These are phyloP conservation scores for Brevipalpus yothersi DNA, from an alignment of 1,140 invertebrate genomes.

Conservation along the genomic window DNA sequence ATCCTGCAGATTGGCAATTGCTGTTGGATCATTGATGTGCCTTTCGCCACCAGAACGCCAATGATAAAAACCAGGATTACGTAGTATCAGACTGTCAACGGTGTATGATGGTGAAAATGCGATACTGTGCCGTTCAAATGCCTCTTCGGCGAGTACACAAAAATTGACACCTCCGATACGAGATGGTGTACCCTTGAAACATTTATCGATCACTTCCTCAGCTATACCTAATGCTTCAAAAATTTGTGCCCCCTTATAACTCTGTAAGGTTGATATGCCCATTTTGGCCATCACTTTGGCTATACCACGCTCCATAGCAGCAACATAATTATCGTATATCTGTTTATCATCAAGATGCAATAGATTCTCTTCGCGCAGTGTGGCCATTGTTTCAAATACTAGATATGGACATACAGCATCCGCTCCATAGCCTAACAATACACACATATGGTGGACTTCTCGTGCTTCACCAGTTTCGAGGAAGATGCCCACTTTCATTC, in stretches of 20 bases:
- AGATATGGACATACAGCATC: slow-evolving; percentile 93
- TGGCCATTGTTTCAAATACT: slow-evolving; percentile 68
- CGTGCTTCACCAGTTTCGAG: slow-evolving; percentile 80
- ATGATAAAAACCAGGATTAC: slow-evolving; percentile 83
- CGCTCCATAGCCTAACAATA: slow-evolving; percentile 83
- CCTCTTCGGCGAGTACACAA: slow-evolving; percentile 64
- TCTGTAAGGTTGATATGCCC: slow-evolving; percentile 95
- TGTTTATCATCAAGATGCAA: slow-evolving; percentile 57
- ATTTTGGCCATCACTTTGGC: slow-evolving; percentile 96
- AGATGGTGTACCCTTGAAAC: slow-evolving; percentile 83
- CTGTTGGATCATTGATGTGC: slow-evolving; percentile 85
- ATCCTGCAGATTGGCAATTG: slow-evolving; percentile 78
- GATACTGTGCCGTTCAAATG: slow-evolving; percentile 50
- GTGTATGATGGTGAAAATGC: slow-evolving; percentile 38
- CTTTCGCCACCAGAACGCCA: slow-evolving; percentile 92
- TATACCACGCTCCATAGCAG: slow-evolving; percentile 49
- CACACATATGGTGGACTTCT: slow-evolving; percentile 90
- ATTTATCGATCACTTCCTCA: slow-evolving; percentile 75
- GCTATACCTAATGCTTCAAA: slow-evolving; percentile 92
- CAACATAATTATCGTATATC: slow-evolving; percentile 49
- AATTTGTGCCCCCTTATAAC: slow-evolving; percentile 98
- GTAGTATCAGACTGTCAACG: slow-evolving; percentile 45
- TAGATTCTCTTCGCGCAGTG: slow-evolving; percentile 52
- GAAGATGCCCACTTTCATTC: slow-evolving; percentile 84
- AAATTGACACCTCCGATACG: slow-evolving; percentile 81